Conservation (phyloP, 2,797 vertebrate genomes). For the Smutsia gigantea region DNA sequence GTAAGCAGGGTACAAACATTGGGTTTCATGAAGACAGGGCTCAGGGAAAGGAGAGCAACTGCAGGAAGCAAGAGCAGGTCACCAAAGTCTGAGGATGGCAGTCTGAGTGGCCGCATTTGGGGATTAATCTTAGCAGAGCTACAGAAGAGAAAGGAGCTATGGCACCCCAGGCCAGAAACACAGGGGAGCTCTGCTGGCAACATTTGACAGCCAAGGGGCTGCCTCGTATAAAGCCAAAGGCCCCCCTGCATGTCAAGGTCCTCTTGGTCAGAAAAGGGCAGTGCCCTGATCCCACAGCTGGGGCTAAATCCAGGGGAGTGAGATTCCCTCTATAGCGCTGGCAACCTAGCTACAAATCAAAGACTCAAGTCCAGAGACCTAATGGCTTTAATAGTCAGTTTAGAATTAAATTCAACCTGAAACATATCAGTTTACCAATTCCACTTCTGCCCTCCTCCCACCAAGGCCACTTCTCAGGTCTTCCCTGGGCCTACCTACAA, state of each 20-base stretch:
- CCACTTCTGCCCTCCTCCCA: not conserved
- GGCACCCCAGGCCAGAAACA: not conserved
- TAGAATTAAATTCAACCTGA: not conserved
- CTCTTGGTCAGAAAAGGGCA: not conserved
- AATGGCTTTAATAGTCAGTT: not conserved
- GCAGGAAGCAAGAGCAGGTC: not conserved
- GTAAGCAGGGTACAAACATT: not conserved
- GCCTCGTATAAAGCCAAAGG: not conserved
- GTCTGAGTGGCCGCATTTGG: not conserved
- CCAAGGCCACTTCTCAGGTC: not conserved
- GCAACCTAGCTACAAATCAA: not conserved
- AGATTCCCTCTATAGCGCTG: not conserved
- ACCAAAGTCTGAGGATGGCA: too few relatives aligned
- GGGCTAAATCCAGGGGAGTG: not conserved
- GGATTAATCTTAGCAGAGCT: not conserved
- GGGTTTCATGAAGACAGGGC: not conserved
- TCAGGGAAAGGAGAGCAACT: not conserved
- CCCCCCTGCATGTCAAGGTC: not conserved
- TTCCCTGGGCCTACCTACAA: not conserved
- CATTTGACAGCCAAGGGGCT: not conserved
- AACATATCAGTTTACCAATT: not conserved
- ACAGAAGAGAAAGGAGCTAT: not conserved
- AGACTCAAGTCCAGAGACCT: not conserved
- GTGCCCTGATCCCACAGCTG: not conserved
- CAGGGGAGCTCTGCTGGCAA: fast-evolving